Percentiles rank a stretch among this genome's conserved stretches.
Evolutionary conservation across 2,888 invertebrate species (phyloP).

Genomic region (Charanyca ferruginea): DNA sequence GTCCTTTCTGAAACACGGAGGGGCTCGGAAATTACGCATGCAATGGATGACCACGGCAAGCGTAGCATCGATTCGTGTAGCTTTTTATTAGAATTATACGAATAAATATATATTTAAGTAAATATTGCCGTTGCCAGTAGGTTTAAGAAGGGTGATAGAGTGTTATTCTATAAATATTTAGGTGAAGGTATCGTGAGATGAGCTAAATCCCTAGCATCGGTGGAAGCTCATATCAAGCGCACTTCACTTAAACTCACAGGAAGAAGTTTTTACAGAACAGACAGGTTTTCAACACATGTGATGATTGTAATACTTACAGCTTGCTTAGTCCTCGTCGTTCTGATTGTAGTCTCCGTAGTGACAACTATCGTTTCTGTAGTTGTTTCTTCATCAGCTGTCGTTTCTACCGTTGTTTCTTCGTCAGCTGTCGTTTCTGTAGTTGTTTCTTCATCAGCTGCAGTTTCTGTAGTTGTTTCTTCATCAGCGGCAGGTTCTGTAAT

Average conservation of each 20-base stretch:
- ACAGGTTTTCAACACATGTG: background rate
- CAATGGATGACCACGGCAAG: too few relatives aligned
- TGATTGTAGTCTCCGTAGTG: background rate
- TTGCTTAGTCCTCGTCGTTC: constrained; percentile 33
- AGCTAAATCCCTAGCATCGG: too few relatives aligned
- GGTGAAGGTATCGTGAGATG: too few relatives aligned
- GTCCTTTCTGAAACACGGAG: too few relatives aligned
- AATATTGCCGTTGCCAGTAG: too few relatives aligned
- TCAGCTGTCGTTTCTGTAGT: background rate
- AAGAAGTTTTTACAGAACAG: background rate
- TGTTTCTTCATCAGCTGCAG: background rate
- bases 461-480: background rate
- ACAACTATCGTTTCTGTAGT: background rate
- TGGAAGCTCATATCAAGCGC: background rate
- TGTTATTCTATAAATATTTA: too few relatives aligned
- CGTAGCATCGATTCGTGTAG: too few relatives aligned
- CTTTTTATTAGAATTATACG: too few relatives aligned
- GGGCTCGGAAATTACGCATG: too few relatives aligned
- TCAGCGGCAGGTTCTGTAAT: too few relatives aligned
- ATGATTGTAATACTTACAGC: constrained; percentile 22
- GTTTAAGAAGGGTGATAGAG: too few relatives aligned
- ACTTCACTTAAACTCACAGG: background rate
- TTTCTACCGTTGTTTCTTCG: background rate
- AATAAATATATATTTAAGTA: too few relatives aligned
- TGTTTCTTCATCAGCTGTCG: background rate